Evolutionary conservation across 1,140 invertebrate species (phyloP), one percentile per base, ranked within the genome.

Genomic region (Drosophila truncata): DNA sequence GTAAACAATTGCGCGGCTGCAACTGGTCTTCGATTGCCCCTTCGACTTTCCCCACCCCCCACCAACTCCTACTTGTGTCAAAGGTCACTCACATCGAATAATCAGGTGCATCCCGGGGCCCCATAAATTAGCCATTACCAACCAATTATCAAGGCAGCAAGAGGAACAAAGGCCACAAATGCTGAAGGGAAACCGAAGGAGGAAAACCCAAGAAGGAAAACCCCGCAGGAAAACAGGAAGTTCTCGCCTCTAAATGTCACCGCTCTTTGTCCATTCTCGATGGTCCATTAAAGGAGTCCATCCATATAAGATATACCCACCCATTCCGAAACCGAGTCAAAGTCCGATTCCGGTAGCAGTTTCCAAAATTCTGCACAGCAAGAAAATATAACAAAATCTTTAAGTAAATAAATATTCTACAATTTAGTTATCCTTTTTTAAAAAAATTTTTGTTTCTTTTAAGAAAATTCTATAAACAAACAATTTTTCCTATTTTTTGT

Each of bases 41-140:
- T 46, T n/a, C n/a, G 49, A 39, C 18, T 25, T 61, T 62, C 35
- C 25, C 25, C 37, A 27, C 13, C 35, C 33, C 42, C 58, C 11
- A 33, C 33, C 10, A 50, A 14, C 20, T 16, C 10, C 33, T 60
- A 16, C 29, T 27, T 44, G 72, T 60, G 69, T 41, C 77, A 80
- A 80, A 80, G 78, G 78, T 80, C 78, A 80, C 77, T 80, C 78
- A 80, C 78, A 76, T 76, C 47, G 69, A 77, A 77, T 86, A 77
- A 77, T 86, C 82, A 85, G 82, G 82, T 85, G 82, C 67, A 73
- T 70, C 41, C 74, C 73, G 60, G 41, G 44, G 44, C 64, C 69
- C 67, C 75, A 71, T 87, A 86, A 87, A 86, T 87, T 82, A 83
- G 73, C 79, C 77, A 85, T 85, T 79, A 85, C 83, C 65, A 82